Percentiles rank a stretch among this genome's conserved stretches.
Conservation (phyloP, 2,888 invertebrate species). For the Gortyna flavago region DNA sequence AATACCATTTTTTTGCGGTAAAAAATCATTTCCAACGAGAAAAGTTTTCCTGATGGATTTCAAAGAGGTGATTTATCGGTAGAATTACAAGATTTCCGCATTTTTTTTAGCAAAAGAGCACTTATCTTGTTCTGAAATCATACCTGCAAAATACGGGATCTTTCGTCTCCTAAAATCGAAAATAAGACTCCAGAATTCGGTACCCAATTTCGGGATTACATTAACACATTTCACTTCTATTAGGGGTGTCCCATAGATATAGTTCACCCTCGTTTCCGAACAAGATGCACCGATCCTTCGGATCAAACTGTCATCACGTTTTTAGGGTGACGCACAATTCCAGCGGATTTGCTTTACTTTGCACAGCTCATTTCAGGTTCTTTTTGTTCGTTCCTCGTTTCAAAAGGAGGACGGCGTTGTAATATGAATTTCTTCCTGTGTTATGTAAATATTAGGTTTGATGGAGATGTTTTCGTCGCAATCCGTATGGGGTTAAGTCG, state of each 20-base stretch:
- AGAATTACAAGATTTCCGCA: neutral
- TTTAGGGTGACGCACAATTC: conserved; percentile 49
- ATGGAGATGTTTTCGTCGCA: neutral
- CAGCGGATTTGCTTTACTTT: conserved; percentile 51
- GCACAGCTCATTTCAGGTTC: conserved; percentile 17
- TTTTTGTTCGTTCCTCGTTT: conserved; percentile 32
- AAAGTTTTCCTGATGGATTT: conserved; percentile 20
- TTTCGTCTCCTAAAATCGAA: no score
- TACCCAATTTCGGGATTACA: conserved; percentile 3
- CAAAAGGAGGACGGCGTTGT: conserved; percentile 24
- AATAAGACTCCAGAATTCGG: neutral
- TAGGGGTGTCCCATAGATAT: neutral
- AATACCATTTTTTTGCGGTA: conserved; percentile 9
- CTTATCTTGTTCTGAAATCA: neutral
- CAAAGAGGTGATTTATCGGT: conserved; percentile 5
- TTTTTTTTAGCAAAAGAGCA: neutral
- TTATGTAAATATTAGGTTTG: conserved; percentile 23
- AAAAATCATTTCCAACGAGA: neutral
- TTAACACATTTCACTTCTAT: neutral
- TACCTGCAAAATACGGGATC: neutral
- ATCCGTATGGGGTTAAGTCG: neutral
- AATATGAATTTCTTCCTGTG: conserved; percentile 20
- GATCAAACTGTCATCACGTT: conserved; percentile 60
- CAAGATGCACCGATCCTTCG: conserved; percentile 47
- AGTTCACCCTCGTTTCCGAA: conserved; percentile 24